Percentiles rank a stretch among this genome's conserved stretches.
phyloP scores from a whole-genome alignment of 2,888 invertebrate genomes.

The Epinotia demarniana region DNA sequence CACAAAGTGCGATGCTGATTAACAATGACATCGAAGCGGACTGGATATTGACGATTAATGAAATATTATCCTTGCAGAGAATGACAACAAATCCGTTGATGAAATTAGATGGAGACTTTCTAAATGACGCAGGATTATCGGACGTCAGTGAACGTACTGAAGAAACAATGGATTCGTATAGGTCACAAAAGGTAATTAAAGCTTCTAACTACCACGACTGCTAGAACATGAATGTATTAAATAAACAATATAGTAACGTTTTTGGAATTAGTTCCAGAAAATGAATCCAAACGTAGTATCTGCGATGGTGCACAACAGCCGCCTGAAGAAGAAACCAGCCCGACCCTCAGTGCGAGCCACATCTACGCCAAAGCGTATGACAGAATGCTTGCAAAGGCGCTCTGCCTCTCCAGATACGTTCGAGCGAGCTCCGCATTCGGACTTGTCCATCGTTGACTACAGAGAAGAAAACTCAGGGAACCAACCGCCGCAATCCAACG shows the following conservation, averaged over 20 bases:
- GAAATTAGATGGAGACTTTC: conserved; percentile 68
- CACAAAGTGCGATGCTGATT: neutral
- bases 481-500: conserved; percentile 68
- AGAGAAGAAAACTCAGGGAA: conserved; percentile 63
- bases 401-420: conserved; percentile 75
- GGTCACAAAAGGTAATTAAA: conserved; percentile 63
- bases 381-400: conserved; percentile 69
- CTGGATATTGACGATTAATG: neutral
- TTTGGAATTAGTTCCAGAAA: conserved; percentile 69
- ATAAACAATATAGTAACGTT: neutral
- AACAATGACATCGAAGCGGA: neutral
- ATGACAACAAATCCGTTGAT: conserved; percentile 77
- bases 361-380: conserved; percentile 64
- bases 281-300: conserved; percentile 71
- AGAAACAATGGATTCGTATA: conserved; percentile 71
- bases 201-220: neutral
- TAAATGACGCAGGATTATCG: conserved; percentile 71
- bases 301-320: conserved; percentile 73
- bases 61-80: conserved; percentile 61
- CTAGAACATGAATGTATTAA: neutral
- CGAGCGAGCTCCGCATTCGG: conserved; percentile 79
- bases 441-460: conserved; percentile 78
- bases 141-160: conserved; percentile 76
- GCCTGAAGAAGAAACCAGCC: conserved; percentile 72
- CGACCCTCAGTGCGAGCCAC: conserved; percentile 64